Base-by-base conservation (phyloP, 1,140 invertebrate species). In the Cherax destructor region DNA sequence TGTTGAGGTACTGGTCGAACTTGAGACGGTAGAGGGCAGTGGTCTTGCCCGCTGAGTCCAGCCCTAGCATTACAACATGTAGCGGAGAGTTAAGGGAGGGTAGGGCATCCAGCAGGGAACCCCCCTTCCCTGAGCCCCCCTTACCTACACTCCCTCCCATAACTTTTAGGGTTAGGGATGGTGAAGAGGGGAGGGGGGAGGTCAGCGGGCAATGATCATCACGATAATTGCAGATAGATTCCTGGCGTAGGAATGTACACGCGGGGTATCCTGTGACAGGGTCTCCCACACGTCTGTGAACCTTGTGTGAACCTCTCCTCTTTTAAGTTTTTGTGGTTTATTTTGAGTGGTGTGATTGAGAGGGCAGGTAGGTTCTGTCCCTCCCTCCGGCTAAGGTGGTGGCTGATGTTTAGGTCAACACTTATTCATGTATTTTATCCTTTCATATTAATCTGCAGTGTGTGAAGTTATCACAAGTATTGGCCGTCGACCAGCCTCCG, bases 31-130 rank as follows among this genome's bases (percentile, higher is more conserved):
- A 99, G 24, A 99, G 96, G 72, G 98, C 98, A 1, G 99, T 99
- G 3, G 99, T 99, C 95, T 99, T 99, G 47, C 99, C 99, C 83
- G 99, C 98, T 76, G 97, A 98, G 95, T 99, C 99, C 90, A 99
- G 95, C 11, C 99, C 99, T 24, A 99, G 96, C 98, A 99, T 99
- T 69, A 99, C 98, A 88, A 99, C 96, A 95, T 99, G 98, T 65
- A 98, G 95, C 85, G 97, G 97, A 94, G 97, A 97, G 88, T 95
- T 94, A 50, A 93, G 93, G 50, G 87, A 89, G 47, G 88, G 88
- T 13, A 93, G 87, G 87, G 91, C 92, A 30, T 93, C 92, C 49
- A 93, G 86, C 18, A 93, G 86, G 11, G 89, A 86, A 21, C 47
- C 65, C 4, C 78, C 80, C 85, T 83, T 83, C 24, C 90, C 90